Evolutionary conservation across 2,888 invertebrate species (phyloP), one percentile per base, ranked within the genome.

Genomic region (Drosophila vallismaia): DNA sequence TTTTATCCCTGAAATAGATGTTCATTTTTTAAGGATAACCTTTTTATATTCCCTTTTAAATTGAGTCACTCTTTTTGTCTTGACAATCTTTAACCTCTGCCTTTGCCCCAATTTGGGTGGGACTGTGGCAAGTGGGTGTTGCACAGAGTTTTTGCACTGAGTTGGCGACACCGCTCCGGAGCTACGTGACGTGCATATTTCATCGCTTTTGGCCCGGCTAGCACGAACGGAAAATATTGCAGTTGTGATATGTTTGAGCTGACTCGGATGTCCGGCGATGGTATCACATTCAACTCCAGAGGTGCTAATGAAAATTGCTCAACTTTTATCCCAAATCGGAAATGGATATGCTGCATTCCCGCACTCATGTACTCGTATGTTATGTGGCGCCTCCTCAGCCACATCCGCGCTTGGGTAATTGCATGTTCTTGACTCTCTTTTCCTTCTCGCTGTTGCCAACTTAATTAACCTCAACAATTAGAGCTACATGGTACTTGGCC

Each of bases 101-200:
- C 8, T 2, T 44, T 59, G 60, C 24, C 44, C 4, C n/a, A 12
- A 4, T 29, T 4, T 1, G 8, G 19, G 10, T 49, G 48, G 36
- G n/a, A 12, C 36, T 36, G 36, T 36, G 36, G 36, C n/a, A 36
- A 48, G 59, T 42, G 74, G 56, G 74, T 69, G 51, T 36, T 36
- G 36, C 24, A 33, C 36, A 38, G 46, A 31, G 71, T 66, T 55
- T 66, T 55, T 26, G 14, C 10, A 29, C 9, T 48, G 63, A 48
- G 19, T 52, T 46, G 60, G 67, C 66, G 62, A 62, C 33, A 60
- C 60, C 48, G 68, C 69, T 74, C 69, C 55, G 80, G 75, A 74
- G 77, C 76, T 82, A 87, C 84, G 84, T 84, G 84, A 86, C 88
- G 66, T 74, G 84, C 88, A 84, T 88, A 84, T 85, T 86, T 86